phyloP scores from a whole-genome alignment of 1,140 invertebrate genomes.

The Daktulosphaira vitifoliae region DNA sequence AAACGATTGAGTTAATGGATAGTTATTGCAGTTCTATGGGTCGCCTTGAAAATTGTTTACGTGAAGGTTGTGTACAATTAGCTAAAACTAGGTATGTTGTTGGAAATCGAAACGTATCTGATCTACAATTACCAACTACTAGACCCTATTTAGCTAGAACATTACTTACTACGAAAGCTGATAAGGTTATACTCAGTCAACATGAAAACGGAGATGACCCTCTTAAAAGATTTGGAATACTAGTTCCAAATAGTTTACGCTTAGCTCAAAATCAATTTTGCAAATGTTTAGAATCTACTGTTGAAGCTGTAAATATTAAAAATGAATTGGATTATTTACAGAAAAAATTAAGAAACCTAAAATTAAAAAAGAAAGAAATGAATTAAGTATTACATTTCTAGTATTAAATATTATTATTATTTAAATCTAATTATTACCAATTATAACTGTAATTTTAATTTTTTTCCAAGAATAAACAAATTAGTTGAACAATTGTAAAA shows the following conservation, averaged over 20 bases:
- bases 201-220: constrained; percentile 46
- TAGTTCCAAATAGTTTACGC: constrained; percentile 60
- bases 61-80: constrained; percentile 51
- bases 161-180: not conserved
- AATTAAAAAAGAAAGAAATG: no score
- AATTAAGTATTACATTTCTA: no score
- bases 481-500: no score
- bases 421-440: no score
- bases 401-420: no score
- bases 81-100: constrained; percentile 64
- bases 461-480: no score
- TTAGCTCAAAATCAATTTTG: constrained; percentile 57
- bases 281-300: constrained; percentile 51
- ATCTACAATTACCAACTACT: constrained; percentile 54
- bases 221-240: constrained; percentile 63
- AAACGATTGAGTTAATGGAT: constrained; percentile 57
- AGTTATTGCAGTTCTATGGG: constrained; percentile 54
- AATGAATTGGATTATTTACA: constrained; percentile 36
- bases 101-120: constrained; percentile 57
- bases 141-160: constrained; percentile 33
- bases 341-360: constrained; percentile 42
- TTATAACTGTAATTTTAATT: no score
- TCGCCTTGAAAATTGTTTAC: constrained; percentile 54
- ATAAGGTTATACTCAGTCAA: not conserved
- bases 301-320: constrained; percentile 56